A percentile compares a stretch with the other conserved stretches of the same genome.
phyloP scores from a whole-genome alignment of 2,797 vertebrate species.

The Rhinogobio ventralis region DNA sequence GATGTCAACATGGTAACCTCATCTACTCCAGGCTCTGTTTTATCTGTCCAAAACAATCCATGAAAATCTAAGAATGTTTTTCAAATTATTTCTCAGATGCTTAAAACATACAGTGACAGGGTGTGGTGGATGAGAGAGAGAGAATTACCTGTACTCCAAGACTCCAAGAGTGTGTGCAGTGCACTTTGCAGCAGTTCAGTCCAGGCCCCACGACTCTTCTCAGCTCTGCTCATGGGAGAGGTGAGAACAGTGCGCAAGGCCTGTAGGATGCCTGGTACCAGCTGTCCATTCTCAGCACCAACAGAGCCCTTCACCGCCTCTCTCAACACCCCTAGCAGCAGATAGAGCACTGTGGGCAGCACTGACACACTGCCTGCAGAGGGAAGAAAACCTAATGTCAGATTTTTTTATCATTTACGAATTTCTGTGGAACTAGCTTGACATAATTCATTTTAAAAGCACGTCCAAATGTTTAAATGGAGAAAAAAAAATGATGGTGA shows the following conservation, averaged over 20 bases:
- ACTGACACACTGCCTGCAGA: constrained; percentile 82
- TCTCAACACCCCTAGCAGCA: constrained; percentile 87
- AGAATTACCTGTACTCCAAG: constrained; percentile 81
- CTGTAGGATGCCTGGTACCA: constrained; percentile 82
- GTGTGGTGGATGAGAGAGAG: not conserved
- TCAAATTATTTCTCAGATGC: not conserved
- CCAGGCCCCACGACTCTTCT: constrained; percentile 88
- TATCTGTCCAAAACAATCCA: constrained; percentile 35
- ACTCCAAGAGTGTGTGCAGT: constrained; percentile 82
- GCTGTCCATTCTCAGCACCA: constrained; percentile 64
- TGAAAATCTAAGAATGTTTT: not conserved
- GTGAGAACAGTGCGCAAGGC: constrained; percentile 84
- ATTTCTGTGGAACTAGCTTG: not conserved
- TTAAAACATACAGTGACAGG: not conserved
- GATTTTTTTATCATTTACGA: not conserved
- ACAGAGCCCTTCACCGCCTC: constrained; percentile 80
- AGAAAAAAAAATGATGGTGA: not conserved
- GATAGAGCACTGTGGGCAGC: constrained; percentile 90
- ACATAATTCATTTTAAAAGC: not conserved
- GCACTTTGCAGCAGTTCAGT: constrained; percentile 84
- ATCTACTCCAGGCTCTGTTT: constrained; percentile 68
- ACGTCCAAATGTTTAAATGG: not conserved
- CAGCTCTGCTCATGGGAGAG: constrained; percentile 89
- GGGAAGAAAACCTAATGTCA: not conserved
- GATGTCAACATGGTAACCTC: constrained; percentile 84